A percentile compares a stretch with the other conserved stretches of the same genome.
Evolutionary conservation across 2,113 vertebrate genomes (phyloP).

Genomic region (Kryptolebias marmoratus): DNA sequence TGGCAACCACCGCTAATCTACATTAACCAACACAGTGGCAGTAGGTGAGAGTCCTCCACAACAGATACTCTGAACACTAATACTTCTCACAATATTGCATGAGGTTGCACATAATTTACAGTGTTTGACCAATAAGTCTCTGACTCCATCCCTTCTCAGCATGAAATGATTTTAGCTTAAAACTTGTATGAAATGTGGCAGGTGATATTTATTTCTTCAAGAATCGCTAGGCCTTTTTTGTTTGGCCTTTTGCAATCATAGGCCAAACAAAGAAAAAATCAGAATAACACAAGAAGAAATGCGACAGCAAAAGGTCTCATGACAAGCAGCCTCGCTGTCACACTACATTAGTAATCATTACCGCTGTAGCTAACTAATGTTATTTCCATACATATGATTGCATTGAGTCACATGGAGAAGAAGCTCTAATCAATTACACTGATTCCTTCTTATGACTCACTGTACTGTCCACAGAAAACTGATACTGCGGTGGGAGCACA

Average conservation of each 20-base stretch:
- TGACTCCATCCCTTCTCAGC: too few relatives aligned
- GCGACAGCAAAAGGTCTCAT: slow-evolving; percentile 53
- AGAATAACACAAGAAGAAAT: slow-evolving; percentile 27
- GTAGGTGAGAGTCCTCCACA: too few relatives aligned
- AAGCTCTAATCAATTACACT: slow-evolving; percentile 45
- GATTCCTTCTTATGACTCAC: slow-evolving; percentile 32
- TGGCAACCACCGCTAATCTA: too few relatives aligned
- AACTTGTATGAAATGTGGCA: too few relatives aligned
- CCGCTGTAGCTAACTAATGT: slow-evolving; percentile 49
- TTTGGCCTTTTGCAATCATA: slow-evolving; percentile 1
- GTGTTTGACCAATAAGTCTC: too few relatives aligned
- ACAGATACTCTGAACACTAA: too few relatives aligned
- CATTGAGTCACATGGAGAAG: slow-evolving; percentile 37
- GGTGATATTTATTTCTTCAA: too few relatives aligned
- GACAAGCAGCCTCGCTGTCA: slow-evolving; percentile 44
- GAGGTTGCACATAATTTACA: too few relatives aligned
- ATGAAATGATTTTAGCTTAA: too few relatives aligned
- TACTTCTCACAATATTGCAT: too few relatives aligned
- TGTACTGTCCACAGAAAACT: slow-evolving; percentile 55
- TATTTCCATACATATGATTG: slow-evolving; percentile 41
- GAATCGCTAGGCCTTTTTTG: too few relatives aligned
- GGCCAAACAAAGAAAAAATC: not conserved
- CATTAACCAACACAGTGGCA: too few relatives aligned
- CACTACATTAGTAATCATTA: slow-evolving; percentile 61
- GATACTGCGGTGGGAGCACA: slow-evolving; percentile 51